Conservation (phyloP, 2,113 vertebrate genomes). For the Corythaeola cristata region DNA sequence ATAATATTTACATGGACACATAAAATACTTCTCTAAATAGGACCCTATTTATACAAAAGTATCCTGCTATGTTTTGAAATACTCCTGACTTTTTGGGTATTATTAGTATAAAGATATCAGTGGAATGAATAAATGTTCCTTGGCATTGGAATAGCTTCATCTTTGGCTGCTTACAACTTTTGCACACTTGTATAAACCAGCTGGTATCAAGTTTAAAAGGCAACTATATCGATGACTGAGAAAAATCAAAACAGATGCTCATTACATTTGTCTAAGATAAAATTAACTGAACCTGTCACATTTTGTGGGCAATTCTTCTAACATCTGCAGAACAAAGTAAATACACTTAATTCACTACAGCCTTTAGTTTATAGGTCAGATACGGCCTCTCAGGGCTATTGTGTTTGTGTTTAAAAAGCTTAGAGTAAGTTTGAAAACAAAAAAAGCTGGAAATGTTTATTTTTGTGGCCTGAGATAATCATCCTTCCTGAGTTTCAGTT, state of each 20-base stretch:
- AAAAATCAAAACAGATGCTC: slow-evolving; percentile 78
- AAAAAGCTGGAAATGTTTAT: slow-evolving; percentile 74
- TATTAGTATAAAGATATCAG: slow-evolving; percentile 23
- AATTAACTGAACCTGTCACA: slow-evolving; percentile 76
- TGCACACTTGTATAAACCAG: slow-evolving; percentile 69
- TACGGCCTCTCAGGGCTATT: slow-evolving; percentile 55
- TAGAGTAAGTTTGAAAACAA: slow-evolving; percentile 68
- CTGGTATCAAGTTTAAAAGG: slow-evolving; percentile 74
- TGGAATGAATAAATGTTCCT: slow-evolving; percentile 5
- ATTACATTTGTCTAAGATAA: slow-evolving; percentile 71
- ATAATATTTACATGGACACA: not conserved
- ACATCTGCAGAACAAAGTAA: slow-evolving; percentile 78
- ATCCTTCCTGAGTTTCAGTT: slow-evolving; percentile 64
- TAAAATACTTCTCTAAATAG: not conserved
- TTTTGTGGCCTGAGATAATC: slow-evolving; percentile 72
- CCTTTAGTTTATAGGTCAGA: slow-evolving; percentile 62
- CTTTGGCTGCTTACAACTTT: slow-evolving; percentile 70
- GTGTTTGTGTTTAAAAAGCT: slow-evolving; percentile 68
- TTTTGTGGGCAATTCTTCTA: slow-evolving; percentile 65
- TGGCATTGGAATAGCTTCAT: slow-evolving; percentile 39
- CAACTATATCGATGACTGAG: slow-evolving; percentile 66
- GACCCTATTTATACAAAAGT: not conserved
- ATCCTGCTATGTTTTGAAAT: not conserved
- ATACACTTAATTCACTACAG: slow-evolving; percentile 68
- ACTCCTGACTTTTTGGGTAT: not conserved